Conservation (phyloP, 1,140 invertebrate species). For the Helicoverpa zea region DNA sequence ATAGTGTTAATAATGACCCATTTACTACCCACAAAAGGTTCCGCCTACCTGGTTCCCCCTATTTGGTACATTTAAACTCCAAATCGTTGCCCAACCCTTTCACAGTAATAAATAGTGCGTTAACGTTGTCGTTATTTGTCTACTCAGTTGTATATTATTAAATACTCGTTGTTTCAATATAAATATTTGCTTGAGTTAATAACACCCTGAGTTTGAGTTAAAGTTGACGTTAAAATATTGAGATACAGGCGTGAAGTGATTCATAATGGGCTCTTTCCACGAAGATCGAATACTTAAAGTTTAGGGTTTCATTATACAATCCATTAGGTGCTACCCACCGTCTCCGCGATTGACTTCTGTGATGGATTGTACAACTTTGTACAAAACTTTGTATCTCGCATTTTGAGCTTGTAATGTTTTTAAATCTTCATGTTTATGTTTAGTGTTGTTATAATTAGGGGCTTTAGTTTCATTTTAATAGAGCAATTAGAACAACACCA, state of each 20-base stretch:
- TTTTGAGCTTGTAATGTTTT: not conserved
- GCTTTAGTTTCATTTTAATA: too few species aligned
- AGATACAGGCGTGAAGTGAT: constrained; percentile 1
- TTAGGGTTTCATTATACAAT: constrained; percentile 23
- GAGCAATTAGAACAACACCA: too few species aligned
- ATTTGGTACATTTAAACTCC: not conserved
- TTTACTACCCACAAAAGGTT: constrained; percentile 6
- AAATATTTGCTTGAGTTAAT: not conserved
- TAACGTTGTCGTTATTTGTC: not conserved
- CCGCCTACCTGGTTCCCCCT: not conserved
- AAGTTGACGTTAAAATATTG: constrained; percentile 17
- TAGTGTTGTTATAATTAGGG: too few species aligned
- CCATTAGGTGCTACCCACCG: constrained; percentile 17
- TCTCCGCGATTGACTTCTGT: constrained; percentile 10
- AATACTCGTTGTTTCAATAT: not conserved
- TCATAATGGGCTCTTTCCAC: not conserved
- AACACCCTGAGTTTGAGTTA: not conserved
- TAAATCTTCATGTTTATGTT: too few species aligned
- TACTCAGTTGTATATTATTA: not conserved
- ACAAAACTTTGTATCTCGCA: not conserved
- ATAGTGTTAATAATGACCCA: constrained; percentile 26
- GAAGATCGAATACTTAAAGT: not conserved
- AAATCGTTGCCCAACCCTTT: not conserved
- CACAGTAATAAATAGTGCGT: not conserved
- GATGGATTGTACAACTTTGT: constrained; percentile 20